phyloP scores from a whole-genome alignment of 2,113 vertebrate species.

The Centropristis striata region DNA sequence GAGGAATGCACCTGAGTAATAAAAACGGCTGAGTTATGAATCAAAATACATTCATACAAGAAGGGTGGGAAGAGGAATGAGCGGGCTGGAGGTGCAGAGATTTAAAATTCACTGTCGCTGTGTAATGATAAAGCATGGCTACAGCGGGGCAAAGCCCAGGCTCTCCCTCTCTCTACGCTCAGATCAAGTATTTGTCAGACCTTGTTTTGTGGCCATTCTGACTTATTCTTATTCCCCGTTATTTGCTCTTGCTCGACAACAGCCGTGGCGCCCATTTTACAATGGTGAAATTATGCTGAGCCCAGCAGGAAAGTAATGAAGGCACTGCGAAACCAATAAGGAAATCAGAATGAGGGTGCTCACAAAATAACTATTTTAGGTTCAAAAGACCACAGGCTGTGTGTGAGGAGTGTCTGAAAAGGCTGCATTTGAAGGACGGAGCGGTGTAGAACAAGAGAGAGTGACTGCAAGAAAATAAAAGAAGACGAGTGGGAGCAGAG shows the following conservation, averaged over 20 bases:
- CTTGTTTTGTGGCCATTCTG: slow-evolving; percentile 57
- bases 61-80: slow-evolving; percentile 52
- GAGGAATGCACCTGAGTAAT: slow-evolving; percentile 67
- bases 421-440: slow-evolving; percentile 25
- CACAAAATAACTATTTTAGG: slow-evolving; percentile 62
- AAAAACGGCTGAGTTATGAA: slow-evolving; percentile 72
- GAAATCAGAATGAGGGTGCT: slow-evolving; percentile 50
- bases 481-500: not conserved
- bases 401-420: slow-evolving; percentile 30
- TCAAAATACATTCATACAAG: slow-evolving; percentile 62
- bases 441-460: slow-evolving; percentile 11
- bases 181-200: slow-evolving; percentile 65
- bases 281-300: slow-evolving; percentile 65
- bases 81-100: slow-evolving; percentile 33
- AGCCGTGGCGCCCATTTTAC: slow-evolving; percentile 33
- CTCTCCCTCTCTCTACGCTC: slow-evolving; percentile 16
- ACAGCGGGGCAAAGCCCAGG: slow-evolving; percentile 6
- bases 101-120: slow-evolving; percentile 69
- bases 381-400: slow-evolving; percentile 40
- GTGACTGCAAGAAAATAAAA: not conserved
- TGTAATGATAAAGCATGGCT: slow-evolving; percentile 65
- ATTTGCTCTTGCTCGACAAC: slow-evolving; percentile 60
- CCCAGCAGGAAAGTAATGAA: slow-evolving; percentile 70
- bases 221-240: slow-evolving; percentile 59
- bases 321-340: slow-evolving; percentile 56